Evolutionary conservation across 2,888 invertebrate species (phyloP).

Genomic region (Acanthoscelides obtectus): DNA sequence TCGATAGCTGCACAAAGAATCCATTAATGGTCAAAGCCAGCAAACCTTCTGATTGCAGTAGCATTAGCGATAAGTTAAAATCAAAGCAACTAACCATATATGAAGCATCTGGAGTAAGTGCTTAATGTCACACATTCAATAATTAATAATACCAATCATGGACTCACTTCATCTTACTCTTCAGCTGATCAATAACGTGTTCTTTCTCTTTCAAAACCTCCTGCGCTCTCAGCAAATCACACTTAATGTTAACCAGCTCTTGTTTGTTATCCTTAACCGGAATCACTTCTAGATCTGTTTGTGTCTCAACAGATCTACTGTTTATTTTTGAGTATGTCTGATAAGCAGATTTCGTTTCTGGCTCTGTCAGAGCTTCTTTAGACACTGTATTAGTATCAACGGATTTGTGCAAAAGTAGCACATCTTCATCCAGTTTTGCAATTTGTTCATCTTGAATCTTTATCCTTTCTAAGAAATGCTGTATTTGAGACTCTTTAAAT

Average conservation of each 20-base stretch:
- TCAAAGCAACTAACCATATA: no score
- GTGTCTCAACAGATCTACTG: slow-evolving; percentile 14
- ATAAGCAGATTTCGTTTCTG: slow-evolving; percentile 4
- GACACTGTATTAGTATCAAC: slow-evolving; percentile 6
- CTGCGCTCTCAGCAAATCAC: background rate
- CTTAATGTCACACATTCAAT: no score
- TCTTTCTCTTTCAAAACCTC: slow-evolving; percentile 28
- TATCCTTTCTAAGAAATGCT: slow-evolving; percentile 37
- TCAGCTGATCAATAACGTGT: slow-evolving; percentile 29
- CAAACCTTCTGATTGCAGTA: no score
- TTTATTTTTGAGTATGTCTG: background rate
- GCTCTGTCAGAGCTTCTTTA: background rate
- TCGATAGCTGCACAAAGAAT: no score
- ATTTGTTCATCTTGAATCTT: slow-evolving; percentile 47
- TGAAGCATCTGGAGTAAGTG: no score
- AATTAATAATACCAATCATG: background rate
- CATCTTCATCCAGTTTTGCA: slow-evolving; percentile 49
- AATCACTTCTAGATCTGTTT: slow-evolving; percentile 17
- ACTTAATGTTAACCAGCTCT: background rate
- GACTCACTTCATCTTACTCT: slow-evolving; percentile 25
- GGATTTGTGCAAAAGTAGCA: slow-evolving; percentile 42
- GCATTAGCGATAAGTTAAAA: no score
- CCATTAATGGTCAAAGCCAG: no score
- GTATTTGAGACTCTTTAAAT: slow-evolving; percentile 40
- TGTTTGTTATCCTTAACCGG: background rate